A percentile compares a stretch with the other conserved stretches of the same genome.
phyloP scores from a whole-genome alignment of 2,113 vertebrate species.

The Coryphaenoides rupestris region DNA sequence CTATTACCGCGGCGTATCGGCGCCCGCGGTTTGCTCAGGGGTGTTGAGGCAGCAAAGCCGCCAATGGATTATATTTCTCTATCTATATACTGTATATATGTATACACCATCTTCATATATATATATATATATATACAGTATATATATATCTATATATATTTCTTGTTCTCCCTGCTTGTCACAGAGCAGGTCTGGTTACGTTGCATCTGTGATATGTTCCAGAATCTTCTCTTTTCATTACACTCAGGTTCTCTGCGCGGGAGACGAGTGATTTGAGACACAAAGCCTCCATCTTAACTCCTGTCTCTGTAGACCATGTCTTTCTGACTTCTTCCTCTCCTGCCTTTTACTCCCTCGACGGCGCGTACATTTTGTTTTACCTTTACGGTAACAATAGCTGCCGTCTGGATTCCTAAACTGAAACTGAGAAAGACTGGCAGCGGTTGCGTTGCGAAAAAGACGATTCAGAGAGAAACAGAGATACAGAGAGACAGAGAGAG shows the following conservation, averaged over 20 bases:
- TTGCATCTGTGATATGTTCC: slow-evolving; percentile 56
- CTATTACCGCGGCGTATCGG: too few species aligned
- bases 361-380: not conserved
- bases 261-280: slow-evolving; percentile 3
- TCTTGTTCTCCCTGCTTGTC: slow-evolving; percentile 46
- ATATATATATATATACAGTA: not conserved
- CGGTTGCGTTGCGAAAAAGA: too few species aligned
- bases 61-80: too few species aligned
- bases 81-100: slow-evolving; percentile 39
- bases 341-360: not conserved
- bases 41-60: too few species aligned
- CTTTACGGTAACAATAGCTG: not conserved
- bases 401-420: not conserved
- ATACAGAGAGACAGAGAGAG: not conserved
- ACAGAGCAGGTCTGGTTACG: slow-evolving; percentile 49
- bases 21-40: too few species aligned
- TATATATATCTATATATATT: slow-evolving; percentile 54
- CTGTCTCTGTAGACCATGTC: slow-evolving; percentile 6
- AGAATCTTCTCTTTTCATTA: slow-evolving; percentile 7
- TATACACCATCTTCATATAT: too few species aligned
- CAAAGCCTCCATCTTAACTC: slow-evolving; percentile 2
- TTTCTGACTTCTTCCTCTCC: not conserved
- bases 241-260: not conserved
- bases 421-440: slow-evolving; percentile 5
- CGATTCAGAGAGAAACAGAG: not conserved